Evolutionary conservation across 2,888 invertebrate genomes (phyloP).

Genomic region (Chaetogeoica ovagalla): DNA sequence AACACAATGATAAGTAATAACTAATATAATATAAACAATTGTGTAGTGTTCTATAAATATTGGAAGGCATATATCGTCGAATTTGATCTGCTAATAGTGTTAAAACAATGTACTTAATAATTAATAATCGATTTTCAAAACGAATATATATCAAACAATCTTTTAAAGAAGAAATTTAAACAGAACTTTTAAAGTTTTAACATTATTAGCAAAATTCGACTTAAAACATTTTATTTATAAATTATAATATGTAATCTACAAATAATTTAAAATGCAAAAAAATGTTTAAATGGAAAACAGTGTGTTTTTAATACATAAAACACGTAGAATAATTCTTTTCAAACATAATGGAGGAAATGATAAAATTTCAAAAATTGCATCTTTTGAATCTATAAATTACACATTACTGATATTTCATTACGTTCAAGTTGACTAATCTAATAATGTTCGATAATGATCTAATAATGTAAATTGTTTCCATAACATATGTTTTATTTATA

Average conservation of each 20-base stretch:
- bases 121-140: background rate
- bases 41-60: background rate
- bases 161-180: no score
- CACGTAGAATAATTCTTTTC: background rate
- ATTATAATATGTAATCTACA: background rate
- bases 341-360: background rate
- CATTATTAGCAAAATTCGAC: no score
- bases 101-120: background rate
- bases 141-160: background rate
- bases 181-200: background rate
- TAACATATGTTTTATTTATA: background rate
- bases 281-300: background rate
- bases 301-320: no score
- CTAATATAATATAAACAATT: constrained; percentile 1
- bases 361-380: background rate
- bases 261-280: background rate
- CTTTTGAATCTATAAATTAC: background rate
- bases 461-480: no score
- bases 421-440: no score
- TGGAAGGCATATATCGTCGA: background rate
- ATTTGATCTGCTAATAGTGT: background rate
- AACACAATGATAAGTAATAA: background rate
- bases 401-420: background rate
- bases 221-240: background rate
- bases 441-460: no score